Evolutionary conservation across 2,797 vertebrate genomes (phyloP).

Genomic region (Lepus oiostolus): DNA sequence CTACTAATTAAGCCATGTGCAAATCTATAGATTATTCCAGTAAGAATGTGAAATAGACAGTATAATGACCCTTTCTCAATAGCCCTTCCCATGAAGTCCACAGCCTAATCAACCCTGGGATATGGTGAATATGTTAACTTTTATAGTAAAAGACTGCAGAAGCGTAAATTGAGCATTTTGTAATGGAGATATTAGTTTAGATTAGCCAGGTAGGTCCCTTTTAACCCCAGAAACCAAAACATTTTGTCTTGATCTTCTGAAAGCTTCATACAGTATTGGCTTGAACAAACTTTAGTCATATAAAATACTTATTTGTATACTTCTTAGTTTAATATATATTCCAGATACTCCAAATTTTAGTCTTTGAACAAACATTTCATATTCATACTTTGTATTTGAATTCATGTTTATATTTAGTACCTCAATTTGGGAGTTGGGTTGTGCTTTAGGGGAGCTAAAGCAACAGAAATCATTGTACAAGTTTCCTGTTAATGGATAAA

Average conservation of each 20-base stretch:
- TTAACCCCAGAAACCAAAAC: background rate
- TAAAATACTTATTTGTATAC: background rate
- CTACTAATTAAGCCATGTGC: background rate
- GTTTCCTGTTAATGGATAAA: constrained; percentile 25
- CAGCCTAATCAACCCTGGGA: background rate
- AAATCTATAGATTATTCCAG: background rate
- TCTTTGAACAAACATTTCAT: constrained; percentile 18
- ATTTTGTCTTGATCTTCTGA: background rate
- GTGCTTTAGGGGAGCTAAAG: background rate
- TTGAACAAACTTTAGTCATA: background rate
- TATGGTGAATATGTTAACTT: background rate
- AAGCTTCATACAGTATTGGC: background rate
- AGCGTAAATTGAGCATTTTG: background rate
- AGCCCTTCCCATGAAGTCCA: background rate
- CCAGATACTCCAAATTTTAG: constrained; percentile 38
- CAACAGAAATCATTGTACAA: background rate
- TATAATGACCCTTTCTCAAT: background rate
- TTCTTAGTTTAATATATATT: background rate
- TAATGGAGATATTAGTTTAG: background rate
- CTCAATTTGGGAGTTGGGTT: background rate
- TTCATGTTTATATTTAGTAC: background rate
- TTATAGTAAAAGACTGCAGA: background rate
- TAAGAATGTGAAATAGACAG: background rate
- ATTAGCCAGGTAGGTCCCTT: background rate
- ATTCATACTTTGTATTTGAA: background rate